Percentiles rank a stretch among this genome's conserved stretches.
These are phyloP conservation scores for Xestia c-nigrum DNA, from an alignment of 2,888 invertebrate species.

Conservation along the genomic window DNA sequence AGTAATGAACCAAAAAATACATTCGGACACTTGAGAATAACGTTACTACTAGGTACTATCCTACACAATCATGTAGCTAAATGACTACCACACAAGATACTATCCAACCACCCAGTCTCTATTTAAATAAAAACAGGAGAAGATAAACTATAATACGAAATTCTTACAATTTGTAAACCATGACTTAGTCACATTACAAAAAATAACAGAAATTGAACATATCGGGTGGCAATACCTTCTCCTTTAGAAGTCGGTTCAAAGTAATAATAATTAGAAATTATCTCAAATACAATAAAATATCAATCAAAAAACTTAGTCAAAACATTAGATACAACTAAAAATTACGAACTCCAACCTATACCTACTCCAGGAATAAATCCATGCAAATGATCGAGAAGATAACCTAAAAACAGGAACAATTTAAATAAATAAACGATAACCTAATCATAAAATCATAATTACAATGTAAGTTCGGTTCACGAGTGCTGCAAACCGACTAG, in stretches of 20 bases:
- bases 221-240: conserved; percentile 65
- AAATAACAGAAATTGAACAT: conserved; percentile 62
- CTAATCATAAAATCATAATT: conserved; percentile 24
- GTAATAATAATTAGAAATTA: conserved; percentile 44
- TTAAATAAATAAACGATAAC: conserved; percentile 47
- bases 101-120: conserved; percentile 15
- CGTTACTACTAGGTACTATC: no score
- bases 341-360: conserved; percentile 13
- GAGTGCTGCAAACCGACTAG: background rate
- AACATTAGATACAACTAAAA: conserved; percentile 34
- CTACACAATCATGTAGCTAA: background rate
- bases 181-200: conserved; percentile 60
- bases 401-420: conserved; percentile 40
- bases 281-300: conserved; percentile 32
- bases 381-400: background rate
- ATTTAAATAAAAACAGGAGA: conserved; percentile 19
- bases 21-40: conserved; percentile 1
- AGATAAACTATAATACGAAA: conserved; percentile 34
- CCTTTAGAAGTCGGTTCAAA: conserved; percentile 55
- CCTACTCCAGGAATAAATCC: background rate
- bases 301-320: conserved; percentile 18
- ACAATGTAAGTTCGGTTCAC: background rate
- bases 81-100: background rate
- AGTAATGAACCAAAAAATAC: background rate
- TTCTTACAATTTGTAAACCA: conserved; percentile 43